A percentile compares a stretch with the other conserved stretches of the same genome.
phyloP scores from a whole-genome alignment of 2,888 invertebrate species.

The Nebria brevicollis region DNA sequence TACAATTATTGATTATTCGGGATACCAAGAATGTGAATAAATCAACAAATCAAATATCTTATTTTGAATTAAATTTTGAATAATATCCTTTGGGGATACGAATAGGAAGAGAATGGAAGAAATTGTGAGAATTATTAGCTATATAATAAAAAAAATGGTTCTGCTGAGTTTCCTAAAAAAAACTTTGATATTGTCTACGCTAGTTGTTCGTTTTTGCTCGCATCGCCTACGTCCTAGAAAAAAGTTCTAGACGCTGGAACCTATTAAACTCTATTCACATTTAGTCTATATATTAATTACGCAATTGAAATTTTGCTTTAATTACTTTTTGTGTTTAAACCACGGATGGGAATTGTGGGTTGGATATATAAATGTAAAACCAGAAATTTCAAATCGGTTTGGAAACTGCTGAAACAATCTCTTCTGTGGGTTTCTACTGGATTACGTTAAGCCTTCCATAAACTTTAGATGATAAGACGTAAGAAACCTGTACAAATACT shows the following conservation, averaged over 20 bases:
- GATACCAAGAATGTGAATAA: neutral
- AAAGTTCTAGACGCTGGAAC: too few relatives aligned
- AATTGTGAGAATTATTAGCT: neutral
- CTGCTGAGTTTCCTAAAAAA: neutral
- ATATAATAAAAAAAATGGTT: neutral
- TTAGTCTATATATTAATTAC: too few relatives aligned
- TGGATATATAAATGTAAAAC: neutral
- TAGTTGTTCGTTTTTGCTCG: neutral
- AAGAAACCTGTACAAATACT: neutral
- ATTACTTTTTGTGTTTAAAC: too few relatives aligned
- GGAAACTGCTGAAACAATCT: neutral
- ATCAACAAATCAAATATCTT: neutral
- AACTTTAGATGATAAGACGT: neutral
- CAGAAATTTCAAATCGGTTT: neutral
- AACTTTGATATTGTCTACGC: neutral
- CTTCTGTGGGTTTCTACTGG: neutral
- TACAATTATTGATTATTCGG: too few relatives aligned
- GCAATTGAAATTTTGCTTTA: too few relatives aligned
- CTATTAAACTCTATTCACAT: too few relatives aligned
- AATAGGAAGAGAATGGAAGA: neutral
- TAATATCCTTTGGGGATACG: neutral
- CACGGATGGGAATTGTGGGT: too few relatives aligned
- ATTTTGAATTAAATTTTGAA: neutral
- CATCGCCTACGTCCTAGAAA: too few relatives aligned
- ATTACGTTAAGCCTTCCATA: neutral